Base-by-base conservation (phyloP, 2,888 invertebrate genomes). In the Drosophila eohydei region DNA sequence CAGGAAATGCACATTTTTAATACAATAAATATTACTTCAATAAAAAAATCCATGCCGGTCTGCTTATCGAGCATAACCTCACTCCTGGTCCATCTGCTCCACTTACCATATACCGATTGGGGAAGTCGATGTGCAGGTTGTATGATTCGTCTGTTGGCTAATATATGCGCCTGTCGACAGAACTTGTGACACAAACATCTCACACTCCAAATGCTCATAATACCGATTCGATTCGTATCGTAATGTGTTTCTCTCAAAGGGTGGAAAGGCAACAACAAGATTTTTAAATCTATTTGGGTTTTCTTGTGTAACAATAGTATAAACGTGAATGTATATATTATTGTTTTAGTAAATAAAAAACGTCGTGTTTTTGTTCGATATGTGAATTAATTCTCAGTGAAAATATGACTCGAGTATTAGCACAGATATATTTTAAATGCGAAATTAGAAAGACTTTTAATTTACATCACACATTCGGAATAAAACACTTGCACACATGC, bases 161-260 rank as follows among this genome's bases (percentile, higher is more conserved):
- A 70, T 57, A 91, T 82, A 61, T 88, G 83, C 48, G 89, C 90
- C 69, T 85, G 90, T 57, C 90, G 90, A 67, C 85, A 87, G 63
- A 87, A 83, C 74, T 81, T 88, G 63, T 81, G 76, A 78, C 81
- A 81, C 58, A 85, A 63, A 66, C 76, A 77, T 64, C 75, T 74
- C 48, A 90, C 74, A 69, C 78, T 85, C 80, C 78, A 90, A 81
- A 91, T 81, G 88, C 87, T 91, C 91, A 91, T 91, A 58, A 74
- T 77, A 71, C 76, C 74, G 79, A 78, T 81, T 75, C 46, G 54
- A 16, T 70, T 70, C 50, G 50, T 50, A 50, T 50, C 50, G 50
- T 50, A 21, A 12, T 50, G 34, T 34, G 32, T 32, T 50, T 50
- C 16, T 50, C 16, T 50, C 34, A 16, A 36, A 16, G 32, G 50